Evolutionary conservation across 1,140 invertebrate genomes (phyloP), one percentile per base, ranked within the genome.

Genomic region (Orussus abietinus): DNA sequence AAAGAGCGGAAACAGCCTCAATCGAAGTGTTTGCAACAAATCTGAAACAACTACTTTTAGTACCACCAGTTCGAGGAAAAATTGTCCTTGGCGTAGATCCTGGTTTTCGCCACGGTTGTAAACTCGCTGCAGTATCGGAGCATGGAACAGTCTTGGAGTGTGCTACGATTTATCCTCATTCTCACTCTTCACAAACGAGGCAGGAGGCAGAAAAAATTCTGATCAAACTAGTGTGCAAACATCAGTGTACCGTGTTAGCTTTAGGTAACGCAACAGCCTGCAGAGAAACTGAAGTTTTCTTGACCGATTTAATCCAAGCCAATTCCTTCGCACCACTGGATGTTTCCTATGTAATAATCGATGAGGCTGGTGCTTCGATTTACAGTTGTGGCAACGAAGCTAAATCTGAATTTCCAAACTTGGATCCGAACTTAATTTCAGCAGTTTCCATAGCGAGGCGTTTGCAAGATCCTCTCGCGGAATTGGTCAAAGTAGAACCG

Each of bases 401-500:
- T 0, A 77, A 82, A 51, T 81, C 86, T 61, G 92, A 96, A 65
- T 85, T 94, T 60, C 86, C 88, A 2, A 68, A 82, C 31, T 73
- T 94, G 64, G 90, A 94, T 49, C 70, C 66, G 1, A 69, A 68
- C 35, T 3, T 68, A 4, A 52, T 69, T 10, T 69, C 66, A 2
- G 55, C 66, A 72, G 81, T 93, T 39, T 94, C 92, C 2, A 84
- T 96, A 49, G 90, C 90, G 0, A 77, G 90, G 57, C 75, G 92
- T 55, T 72, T 95, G 0, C 84, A 92, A 61, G 91, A 96, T 74
- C 92, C 92, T 4, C 62, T 96, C 22, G 83, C 86, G 25, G 92
- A 96, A 71, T 77, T 92, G 40, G 89, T 96, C 0, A 96, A 96
- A 75, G 83, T 96, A 19, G 90, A 95, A 46, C 90, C 92, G 0